These are phyloP conservation scores for Entomobrya multifasciata DNA, from an alignment of 2,888 invertebrate species.

Conservation along the genomic window DNA sequence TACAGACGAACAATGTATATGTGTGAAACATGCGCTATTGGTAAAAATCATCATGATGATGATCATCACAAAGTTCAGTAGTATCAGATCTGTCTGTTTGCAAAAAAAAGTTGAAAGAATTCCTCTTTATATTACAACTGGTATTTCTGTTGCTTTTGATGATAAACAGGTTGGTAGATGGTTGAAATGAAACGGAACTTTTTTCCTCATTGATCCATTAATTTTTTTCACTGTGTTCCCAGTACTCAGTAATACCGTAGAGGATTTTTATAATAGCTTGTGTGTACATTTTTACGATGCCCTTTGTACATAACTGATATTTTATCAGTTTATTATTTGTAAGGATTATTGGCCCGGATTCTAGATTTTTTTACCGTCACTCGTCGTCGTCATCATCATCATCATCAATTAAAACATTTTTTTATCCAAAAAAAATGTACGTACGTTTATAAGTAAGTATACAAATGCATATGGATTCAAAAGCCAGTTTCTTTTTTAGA, in stretches of 20 bases:
- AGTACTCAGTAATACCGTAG: not conserved
- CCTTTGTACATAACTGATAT: slow-evolving; percentile 13
- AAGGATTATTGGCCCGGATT: slow-evolving; percentile 31
- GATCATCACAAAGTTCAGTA: not conserved
- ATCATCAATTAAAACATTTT: slow-evolving; percentile 9
- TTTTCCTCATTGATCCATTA: slow-evolving; percentile 72
- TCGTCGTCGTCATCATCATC: slow-evolving; percentile 14
- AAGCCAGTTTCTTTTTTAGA: too few relatives aligned
- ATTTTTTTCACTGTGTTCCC: slow-evolving; percentile 31
- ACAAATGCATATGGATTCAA: too few relatives aligned
- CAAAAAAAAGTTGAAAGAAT: slow-evolving; percentile 54
- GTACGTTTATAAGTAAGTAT: too few relatives aligned
- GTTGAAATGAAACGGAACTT: slow-evolving; percentile 74
- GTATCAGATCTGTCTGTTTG: not conserved
- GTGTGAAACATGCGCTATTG: not conserved
- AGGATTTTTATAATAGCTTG: slow-evolving; percentile 15
- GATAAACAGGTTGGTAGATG: slow-evolving; percentile 69
- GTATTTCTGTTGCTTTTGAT: slow-evolving; percentile 26
- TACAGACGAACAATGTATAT: slow-evolving; percentile 27
- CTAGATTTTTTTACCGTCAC: slow-evolving; percentile 43
- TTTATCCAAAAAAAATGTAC: too few relatives aligned
- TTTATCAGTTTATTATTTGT: not conserved
- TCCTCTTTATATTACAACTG: slow-evolving; percentile 48
- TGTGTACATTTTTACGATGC: not conserved
- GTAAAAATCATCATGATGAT: not conserved